phyloP scores from a whole-genome alignment of 2,888 invertebrate species.

The Lepidonotus clava region DNA sequence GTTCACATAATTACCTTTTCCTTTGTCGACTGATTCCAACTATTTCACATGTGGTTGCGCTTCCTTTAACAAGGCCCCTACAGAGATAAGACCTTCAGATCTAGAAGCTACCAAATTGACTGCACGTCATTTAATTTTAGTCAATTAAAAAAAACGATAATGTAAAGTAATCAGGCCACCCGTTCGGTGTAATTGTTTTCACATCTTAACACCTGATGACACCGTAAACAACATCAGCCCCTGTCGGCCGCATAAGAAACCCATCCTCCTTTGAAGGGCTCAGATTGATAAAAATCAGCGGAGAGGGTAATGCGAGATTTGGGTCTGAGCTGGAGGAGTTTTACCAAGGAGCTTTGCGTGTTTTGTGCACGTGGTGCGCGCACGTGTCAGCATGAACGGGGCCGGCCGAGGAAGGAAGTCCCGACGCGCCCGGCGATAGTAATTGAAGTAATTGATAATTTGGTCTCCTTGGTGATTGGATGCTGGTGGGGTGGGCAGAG shows the following conservation, averaged over 20 bases:
- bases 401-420: neutral
- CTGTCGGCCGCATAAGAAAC: neutral
- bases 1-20: no score
- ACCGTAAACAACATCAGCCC: neutral
- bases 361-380: neutral
- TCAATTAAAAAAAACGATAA: neutral
- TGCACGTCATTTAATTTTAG: neutral
- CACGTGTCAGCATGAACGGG: neutral
- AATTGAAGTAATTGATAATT: conserved; percentile 23
- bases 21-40: no score
- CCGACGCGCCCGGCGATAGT: neutral
- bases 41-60: no score
- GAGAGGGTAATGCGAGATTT: no score
- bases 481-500: neutral
- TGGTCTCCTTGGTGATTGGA: conserved; percentile 7
- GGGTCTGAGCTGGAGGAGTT: no score
- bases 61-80: no score
- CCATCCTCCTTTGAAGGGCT: neutral
- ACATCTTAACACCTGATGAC: neutral
- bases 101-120: neutral
- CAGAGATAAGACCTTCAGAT: no score
- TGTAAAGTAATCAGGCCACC: neutral
- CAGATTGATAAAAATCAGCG: no score
- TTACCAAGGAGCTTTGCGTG: no score
- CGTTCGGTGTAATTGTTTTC: neutral